phyloP scores from a whole-genome alignment of 2,113 vertebrate genomes.

The Calyptommatus sinebrachiatus region DNA sequence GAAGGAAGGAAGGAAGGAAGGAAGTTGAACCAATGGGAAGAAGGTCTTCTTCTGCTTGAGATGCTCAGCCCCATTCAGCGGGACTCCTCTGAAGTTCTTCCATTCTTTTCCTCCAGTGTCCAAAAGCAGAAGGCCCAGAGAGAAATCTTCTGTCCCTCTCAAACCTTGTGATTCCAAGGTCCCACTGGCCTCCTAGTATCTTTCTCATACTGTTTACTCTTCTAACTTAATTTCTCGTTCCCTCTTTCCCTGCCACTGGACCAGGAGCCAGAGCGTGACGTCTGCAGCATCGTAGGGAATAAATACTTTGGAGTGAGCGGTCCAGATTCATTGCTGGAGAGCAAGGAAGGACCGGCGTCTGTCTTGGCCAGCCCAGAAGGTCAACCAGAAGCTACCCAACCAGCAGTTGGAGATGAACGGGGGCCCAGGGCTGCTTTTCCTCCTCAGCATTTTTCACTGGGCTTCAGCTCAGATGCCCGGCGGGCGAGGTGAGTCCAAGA shows the following conservation, averaged over 20 bases:
- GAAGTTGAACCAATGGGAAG: too few species aligned
- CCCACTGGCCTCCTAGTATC: constrained; percentile 43
- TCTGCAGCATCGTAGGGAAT: constrained; percentile 50
- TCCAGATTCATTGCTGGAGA: too few species aligned
- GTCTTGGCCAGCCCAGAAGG: too few species aligned
- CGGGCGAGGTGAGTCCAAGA: constrained; percentile 44
- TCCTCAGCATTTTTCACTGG: constrained; percentile 46
- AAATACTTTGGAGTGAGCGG: constrained; percentile 56
- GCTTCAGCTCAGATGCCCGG: constrained; percentile 51
- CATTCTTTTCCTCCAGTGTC: too few species aligned
- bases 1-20: too few species aligned
- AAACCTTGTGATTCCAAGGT: too few species aligned
- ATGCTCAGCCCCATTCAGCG: too few species aligned
- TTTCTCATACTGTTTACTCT: constrained; percentile 66
- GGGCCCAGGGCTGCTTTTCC: neutral
- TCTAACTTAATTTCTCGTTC: constrained; percentile 33
- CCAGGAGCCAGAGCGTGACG: constrained; percentile 60
- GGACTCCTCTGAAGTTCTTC: too few species aligned
- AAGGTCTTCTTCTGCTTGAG: too few species aligned
- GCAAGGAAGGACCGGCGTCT: too few species aligned
- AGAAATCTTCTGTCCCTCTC: too few species aligned
- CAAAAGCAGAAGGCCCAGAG: too few species aligned
- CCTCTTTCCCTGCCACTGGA: neutral
- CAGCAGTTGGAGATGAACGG: constrained; percentile 29
- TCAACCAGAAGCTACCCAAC: neutral